phyloP scores from a whole-genome alignment of 2,113 vertebrate species.

The Chaetodon auriga region DNA sequence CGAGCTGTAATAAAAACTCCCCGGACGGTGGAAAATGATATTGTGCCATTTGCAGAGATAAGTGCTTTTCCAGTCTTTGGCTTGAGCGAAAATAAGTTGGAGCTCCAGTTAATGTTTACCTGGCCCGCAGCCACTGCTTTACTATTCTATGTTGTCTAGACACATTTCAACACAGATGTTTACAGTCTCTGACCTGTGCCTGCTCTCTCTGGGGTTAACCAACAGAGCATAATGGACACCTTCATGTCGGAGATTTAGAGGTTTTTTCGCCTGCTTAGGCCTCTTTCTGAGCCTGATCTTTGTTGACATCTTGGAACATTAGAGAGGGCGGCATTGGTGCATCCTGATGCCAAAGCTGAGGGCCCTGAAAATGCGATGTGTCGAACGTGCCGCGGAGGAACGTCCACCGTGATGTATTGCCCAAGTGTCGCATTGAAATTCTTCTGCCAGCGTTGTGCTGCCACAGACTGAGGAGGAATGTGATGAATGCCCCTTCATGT shows the following conservation, averaged over 20 bases:
- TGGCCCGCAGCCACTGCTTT: slow-evolving; percentile 74
- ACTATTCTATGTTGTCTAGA: slow-evolving; percentile 76
- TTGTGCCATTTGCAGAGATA: slow-evolving; percentile 83
- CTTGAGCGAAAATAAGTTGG: slow-evolving; percentile 81
- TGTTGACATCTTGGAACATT: slow-evolving; percentile 39
- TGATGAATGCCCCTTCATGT: slow-evolving; percentile 82
- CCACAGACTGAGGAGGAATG: slow-evolving; percentile 64
- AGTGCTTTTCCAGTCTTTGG: slow-evolving; percentile 89
- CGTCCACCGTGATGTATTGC: slow-evolving; percentile 73
- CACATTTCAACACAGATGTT: slow-evolving; percentile 68
- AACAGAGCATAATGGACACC: slow-evolving; percentile 22
- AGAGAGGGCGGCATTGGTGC: slow-evolving; percentile 29
- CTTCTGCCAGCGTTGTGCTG: slow-evolving; percentile 51
- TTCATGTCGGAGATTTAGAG: slow-evolving; percentile 32
- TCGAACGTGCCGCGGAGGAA: slow-evolving; percentile 40
- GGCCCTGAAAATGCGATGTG: slow-evolving; percentile 34
- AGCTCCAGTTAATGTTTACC: slow-evolving; percentile 77
- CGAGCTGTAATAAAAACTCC: slow-evolving; percentile 80
- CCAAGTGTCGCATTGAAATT: slow-evolving; percentile 77
- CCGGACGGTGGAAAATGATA: slow-evolving; percentile 77
- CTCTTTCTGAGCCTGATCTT: background rate
- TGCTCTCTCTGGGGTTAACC: slow-evolving; percentile 27
- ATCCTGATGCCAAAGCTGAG: slow-evolving; percentile 27
- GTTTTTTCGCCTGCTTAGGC: background rate
- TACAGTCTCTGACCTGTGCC: slow-evolving; percentile 51